These are phyloP conservation scores for Acleris holmiana DNA, from an alignment of 2,888 invertebrate species.

Conservation along the genomic window DNA sequence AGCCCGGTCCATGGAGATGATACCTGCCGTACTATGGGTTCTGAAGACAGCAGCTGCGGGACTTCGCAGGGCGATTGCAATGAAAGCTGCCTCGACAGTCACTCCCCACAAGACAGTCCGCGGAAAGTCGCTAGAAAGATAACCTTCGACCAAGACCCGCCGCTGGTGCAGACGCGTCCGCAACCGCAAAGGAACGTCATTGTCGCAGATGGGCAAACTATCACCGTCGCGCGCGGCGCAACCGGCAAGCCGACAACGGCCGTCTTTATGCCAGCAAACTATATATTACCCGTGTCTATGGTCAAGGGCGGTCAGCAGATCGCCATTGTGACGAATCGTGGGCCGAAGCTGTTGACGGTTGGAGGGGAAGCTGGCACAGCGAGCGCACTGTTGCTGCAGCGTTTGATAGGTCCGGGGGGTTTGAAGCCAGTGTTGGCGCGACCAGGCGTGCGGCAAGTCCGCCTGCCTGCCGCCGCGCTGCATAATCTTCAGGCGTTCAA, in stretches of 20 bases:
- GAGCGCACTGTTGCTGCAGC: conserved; percentile 87
- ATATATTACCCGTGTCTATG: conserved; percentile 88
- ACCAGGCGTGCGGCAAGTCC: conserved; percentile 83
- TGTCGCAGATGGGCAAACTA: conserved; percentile 86
- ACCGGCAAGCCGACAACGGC: conserved; percentile 86
- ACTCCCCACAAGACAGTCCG: conserved; percentile 84
- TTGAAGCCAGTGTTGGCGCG: conserved; percentile 81
- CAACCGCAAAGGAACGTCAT: conserved; percentile 83
- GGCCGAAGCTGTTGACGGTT: conserved; percentile 81
- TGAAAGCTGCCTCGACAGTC: conserved; percentile 79
- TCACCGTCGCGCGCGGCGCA: conserved; percentile 85
- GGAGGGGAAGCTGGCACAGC: conserved; percentile 80
- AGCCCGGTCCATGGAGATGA: conserved; percentile 87
- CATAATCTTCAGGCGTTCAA: conserved; percentile 76
- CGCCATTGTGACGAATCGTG: conserved; percentile 89
- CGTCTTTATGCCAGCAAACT: conserved; percentile 89
- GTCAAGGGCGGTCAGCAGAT: conserved; percentile 89
- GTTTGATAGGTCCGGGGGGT: conserved; percentile 87
- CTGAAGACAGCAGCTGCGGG: conserved; percentile 91
- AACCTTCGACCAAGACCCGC: conserved; percentile 77
- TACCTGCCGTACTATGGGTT: conserved; percentile 88
- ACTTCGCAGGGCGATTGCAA: conserved; percentile 83
- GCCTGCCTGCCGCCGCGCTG: conserved; percentile 73
- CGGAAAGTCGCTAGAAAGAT: conserved; percentile 75
- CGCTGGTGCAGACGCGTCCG: conserved; percentile 59